phyloP scores from a whole-genome alignment of 2,113 vertebrate genomes.

The Macrotus californicus region DNA sequence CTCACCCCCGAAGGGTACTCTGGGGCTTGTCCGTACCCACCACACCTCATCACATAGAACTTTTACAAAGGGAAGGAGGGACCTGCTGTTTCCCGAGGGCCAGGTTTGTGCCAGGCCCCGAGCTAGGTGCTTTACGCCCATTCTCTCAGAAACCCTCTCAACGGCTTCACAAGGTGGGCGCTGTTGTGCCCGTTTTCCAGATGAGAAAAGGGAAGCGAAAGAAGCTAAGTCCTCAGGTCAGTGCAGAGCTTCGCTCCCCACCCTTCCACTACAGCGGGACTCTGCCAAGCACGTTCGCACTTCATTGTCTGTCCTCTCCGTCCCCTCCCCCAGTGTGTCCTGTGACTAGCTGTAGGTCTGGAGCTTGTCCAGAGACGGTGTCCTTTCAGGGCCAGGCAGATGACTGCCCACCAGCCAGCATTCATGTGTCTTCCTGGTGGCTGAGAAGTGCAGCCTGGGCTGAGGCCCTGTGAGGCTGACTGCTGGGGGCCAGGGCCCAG shows the following conservation, averaged over 20 bases:
- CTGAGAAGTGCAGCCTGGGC: background rate
- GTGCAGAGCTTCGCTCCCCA: background rate
- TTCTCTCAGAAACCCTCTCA: background rate
- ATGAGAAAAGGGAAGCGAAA: background rate
- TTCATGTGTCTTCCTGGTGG: background rate
- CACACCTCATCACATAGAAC: background rate
- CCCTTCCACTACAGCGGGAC: background rate
- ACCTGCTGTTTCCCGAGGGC: background rate
- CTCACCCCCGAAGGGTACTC: background rate
- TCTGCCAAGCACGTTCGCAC: background rate
- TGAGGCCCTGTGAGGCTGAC: background rate
- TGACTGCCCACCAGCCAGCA: background rate
- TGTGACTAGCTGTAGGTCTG: background rate
- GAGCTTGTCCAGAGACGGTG: background rate
- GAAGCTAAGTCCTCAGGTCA: background rate
- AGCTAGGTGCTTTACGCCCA: background rate
- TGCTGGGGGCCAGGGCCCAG: background rate
- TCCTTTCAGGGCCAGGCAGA: background rate
- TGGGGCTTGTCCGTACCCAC: background rate
- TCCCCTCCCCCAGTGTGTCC: fast-evolving
- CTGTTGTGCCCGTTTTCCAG: background rate
- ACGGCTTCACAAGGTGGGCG: background rate
- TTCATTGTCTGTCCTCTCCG: background rate
- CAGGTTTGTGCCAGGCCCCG: background rate
- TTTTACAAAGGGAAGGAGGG: background rate